These are phyloP conservation scores for Tenthredo mesomela DNA, from an alignment of 2,888 invertebrate genomes.

Conservation along the genomic window DNA sequence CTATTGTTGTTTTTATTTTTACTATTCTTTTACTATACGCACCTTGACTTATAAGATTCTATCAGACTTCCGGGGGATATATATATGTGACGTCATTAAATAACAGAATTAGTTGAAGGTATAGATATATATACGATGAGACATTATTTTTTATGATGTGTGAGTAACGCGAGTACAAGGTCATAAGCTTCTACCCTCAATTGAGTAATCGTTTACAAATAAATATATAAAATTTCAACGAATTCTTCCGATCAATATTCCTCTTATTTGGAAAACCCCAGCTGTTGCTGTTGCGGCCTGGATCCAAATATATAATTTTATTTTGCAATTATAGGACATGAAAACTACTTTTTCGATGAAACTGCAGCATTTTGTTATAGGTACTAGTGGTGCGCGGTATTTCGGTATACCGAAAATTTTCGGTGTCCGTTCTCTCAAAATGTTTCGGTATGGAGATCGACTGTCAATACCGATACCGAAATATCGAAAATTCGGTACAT, in stretches of 20 bases:
- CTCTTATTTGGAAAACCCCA: constrained; percentile 20
- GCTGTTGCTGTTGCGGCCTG: neutral
- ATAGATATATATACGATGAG: neutral
- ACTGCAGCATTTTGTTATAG: too few relatives aligned
- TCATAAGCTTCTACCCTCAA: constrained; percentile 17
- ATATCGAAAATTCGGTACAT: too few relatives aligned
- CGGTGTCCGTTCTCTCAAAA: too few relatives aligned
- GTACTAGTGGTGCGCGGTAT: too few relatives aligned
- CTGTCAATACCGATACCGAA: too few relatives aligned
- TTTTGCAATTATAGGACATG: constrained; percentile 23
- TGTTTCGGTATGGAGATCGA: too few relatives aligned
- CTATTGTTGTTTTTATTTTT: constrained; percentile 12
- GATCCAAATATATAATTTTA: constrained; percentile 42
- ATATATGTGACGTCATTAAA: neutral
- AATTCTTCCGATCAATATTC: constrained; percentile 22
- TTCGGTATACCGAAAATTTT: too few relatives aligned
- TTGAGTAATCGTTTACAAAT: constrained; percentile 5
- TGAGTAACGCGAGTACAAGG: constrained; percentile 44
- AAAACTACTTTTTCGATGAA: neutral
- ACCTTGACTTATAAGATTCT: neutral
- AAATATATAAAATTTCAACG: neutral
- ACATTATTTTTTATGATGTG: constrained; percentile 28
- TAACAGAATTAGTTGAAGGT: neutral
- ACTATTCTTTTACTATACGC: neutral
- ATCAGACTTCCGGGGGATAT: neutral